Evolutionary conservation across 2,888 invertebrate genomes (phyloP), one percentile per base, ranked within the genome.

Genomic region (Eupithecia pulchellata): DNA sequence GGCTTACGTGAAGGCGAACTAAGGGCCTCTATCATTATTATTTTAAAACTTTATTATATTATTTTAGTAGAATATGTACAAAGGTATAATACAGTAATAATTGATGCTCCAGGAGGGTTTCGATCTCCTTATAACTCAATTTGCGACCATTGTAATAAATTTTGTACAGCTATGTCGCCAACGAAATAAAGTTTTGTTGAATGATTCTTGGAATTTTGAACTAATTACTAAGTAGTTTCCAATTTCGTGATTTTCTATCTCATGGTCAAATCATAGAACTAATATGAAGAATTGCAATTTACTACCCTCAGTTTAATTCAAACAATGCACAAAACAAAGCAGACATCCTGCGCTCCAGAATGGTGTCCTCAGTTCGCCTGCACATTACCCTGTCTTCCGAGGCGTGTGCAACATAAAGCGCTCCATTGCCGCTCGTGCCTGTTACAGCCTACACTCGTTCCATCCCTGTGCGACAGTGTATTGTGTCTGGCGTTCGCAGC

Each of bases 401-500:
- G 17, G 27, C 27, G 57, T 57, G 57, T 17, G 29, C 57, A 29
- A 2, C 57, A 14, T 57, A 17, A 57, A 57, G 29, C 57, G 29
- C 29, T 57, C 39, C 42, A 65, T 60, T 11, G 52, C 52, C 52
- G 52, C 52, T 25, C 52, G 11, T 0, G 4, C 36, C 14, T 14
- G 39, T 17, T 14, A 39, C 52, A 52, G 52, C 52, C 13, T 20
- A 25, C 52, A 20, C 52, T 52, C 25, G 52, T 13, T 32, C 69
- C 73, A 42, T 20, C 67, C 57, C 67, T 39, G 30, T 27, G 30
- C 57, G 27, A 47, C 68, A 58, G 29, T 68, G 68, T 65, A 68
- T 75, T 72, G 75, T 73, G 73, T 67, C 69, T 66, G 62, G 64
- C 67, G 64, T 69, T 47, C 42, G 62, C 61, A 64, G 68, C 71